phyloP scores from a whole-genome alignment of 2,888 invertebrate species.

The Muschampia staudingeri region DNA sequence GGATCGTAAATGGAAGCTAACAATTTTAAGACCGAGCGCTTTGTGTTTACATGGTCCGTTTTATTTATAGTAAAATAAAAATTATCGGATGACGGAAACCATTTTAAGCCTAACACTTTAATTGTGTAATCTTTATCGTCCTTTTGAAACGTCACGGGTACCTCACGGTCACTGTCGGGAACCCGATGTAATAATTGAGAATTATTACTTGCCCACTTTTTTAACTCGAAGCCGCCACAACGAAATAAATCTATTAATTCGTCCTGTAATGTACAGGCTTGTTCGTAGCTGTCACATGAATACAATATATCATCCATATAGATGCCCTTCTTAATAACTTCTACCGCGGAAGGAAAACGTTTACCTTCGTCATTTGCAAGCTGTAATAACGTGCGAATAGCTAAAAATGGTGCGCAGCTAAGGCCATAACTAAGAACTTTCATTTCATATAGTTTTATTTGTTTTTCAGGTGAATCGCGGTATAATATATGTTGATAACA shows the following conservation, averaged over 20 bases:
- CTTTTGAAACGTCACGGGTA: background rate
- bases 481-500: background rate
- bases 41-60: background rate
- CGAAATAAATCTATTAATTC: background rate
- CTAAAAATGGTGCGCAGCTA: background rate
- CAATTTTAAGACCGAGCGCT: background rate
- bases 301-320: background rate
- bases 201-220: conserved; percentile 7
- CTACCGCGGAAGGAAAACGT: background rate
- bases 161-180: background rate
- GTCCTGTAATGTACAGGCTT: conserved; percentile 18
- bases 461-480: background rate
- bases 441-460: conserved; percentile 2
- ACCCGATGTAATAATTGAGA: background rate
- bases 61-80: background rate
- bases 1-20: conserved; percentile 7
- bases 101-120: background rate
- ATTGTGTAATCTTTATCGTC: background rate
- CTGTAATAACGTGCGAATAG: background rate
- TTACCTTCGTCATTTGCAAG: background rate
- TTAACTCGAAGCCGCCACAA: background rate
- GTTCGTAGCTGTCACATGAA: background rate
- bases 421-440: background rate
- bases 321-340: background rate
- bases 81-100: background rate